phyloP scores from a whole-genome alignment of 2,888 invertebrate genomes.

The Ormyrus nitidulus region DNA sequence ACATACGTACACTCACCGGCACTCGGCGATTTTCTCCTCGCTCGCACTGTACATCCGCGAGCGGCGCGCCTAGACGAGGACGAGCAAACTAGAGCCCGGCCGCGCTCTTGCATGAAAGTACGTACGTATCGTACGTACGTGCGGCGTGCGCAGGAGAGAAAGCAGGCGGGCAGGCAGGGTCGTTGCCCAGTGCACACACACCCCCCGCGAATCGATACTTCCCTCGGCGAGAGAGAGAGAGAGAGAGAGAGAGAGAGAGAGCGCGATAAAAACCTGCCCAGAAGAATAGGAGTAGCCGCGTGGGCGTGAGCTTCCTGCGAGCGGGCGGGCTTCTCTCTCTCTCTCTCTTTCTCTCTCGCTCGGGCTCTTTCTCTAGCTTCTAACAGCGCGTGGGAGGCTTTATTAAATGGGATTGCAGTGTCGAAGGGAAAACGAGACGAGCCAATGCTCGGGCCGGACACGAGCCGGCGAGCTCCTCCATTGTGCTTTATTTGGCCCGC shows the following conservation, averaged over 20 bases:
- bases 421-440: constrained; percentile 16
- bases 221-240: constrained; percentile 46
- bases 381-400: constrained; percentile 3
- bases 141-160: not conserved
- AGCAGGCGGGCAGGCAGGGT: constrained; percentile 29
- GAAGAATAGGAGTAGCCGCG: not conserved
- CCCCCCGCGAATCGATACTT: constrained; percentile 39
- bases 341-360: not conserved
- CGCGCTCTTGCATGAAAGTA: not conserved
- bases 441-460: not conserved
- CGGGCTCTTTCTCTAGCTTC: not conserved
- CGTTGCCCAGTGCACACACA: constrained; percentile 39
- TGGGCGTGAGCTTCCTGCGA: constrained; percentile 23
- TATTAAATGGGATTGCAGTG: constrained; percentile 21
- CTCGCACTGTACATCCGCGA: not conserved
- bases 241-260: too few relatives aligned
- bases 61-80: constrained; percentile 35
- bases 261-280: too few relatives aligned
- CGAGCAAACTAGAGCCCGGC: constrained; percentile 7
- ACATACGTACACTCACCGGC: too few relatives aligned
- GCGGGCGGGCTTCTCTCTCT: not conserved
- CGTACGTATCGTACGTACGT: not conserved
- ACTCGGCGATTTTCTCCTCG: not conserved
- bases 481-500: too few relatives aligned
- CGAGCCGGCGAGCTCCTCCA: too few relatives aligned